A percentile compares a stretch with the other conserved stretches of the same genome.
phyloP scores from a whole-genome alignment of 2,797 vertebrate genomes.

The Pipistrellus pipistrellus region DNA sequence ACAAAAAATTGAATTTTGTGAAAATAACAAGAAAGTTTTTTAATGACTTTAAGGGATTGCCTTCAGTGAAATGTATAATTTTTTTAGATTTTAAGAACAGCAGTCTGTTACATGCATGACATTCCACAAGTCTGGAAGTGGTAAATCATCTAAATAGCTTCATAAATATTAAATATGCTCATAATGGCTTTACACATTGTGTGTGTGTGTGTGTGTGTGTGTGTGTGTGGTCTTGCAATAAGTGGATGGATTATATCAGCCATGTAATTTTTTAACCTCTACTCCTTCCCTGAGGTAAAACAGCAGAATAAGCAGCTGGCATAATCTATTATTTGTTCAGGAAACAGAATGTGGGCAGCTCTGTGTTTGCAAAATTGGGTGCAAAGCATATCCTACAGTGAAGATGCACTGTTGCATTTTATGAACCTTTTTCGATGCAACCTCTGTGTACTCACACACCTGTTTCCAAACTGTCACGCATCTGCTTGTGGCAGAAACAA shows the following conservation, averaged over 20 bases:
- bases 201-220: not conserved
- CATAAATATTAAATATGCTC: conserved; percentile 67
- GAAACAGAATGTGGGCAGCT: conserved; percentile 23
- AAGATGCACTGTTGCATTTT: not conserved
- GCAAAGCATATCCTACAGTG: not conserved
- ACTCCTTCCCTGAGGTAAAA: conserved; percentile 6
- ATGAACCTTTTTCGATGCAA: not conserved
- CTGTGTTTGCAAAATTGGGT: conserved; percentile 16
- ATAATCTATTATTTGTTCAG: conserved; percentile 39
- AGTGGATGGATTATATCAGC: conserved; percentile 18
- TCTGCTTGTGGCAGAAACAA: not conserved
- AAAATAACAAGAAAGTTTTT: conserved; percentile 31
- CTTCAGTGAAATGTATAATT: conserved; percentile 19
- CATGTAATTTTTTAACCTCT: conserved; percentile 43
- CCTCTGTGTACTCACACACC: not conserved
- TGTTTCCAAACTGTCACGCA: conserved; percentile 35
- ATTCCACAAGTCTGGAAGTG: conserved; percentile 35
- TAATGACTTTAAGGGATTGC: conserved; percentile 33
- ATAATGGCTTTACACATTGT: conserved; percentile 2
- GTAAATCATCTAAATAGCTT: conserved; percentile 39
- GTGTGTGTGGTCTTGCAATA: not conserved
- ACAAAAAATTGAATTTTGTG: conserved; percentile 65
- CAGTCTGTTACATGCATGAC: not conserved
- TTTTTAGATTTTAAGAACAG: conserved; percentile 56
- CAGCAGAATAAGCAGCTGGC: conserved; percentile 4